Conservation (phyloP, 2,888 invertebrate species). For the Glyphotaelius pellucidus region DNA sequence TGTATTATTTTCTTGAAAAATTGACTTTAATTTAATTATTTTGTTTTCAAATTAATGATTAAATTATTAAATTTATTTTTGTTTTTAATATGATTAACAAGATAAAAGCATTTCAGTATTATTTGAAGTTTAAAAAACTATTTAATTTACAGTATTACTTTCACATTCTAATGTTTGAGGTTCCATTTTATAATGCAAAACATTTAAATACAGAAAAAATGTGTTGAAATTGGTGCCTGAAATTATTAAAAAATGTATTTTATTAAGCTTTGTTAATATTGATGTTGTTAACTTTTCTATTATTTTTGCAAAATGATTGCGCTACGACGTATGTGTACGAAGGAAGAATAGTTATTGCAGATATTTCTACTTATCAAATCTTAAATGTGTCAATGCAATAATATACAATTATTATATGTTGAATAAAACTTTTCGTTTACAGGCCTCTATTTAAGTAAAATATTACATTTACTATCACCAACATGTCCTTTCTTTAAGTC, state of each 20-base stretch:
- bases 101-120: constrained; percentile 40
- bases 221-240: constrained; percentile 34
- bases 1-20: neutral
- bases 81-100: constrained; percentile 7
- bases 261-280: constrained; percentile 11
- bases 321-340: constrained; percentile 10
- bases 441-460: constrained; percentile 24
- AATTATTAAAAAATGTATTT: constrained; percentile 25
- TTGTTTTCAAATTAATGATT: neutral
- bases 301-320: constrained; percentile 33
- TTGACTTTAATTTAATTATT: neutral
- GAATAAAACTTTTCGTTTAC: constrained; percentile 5
- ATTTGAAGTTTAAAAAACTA: constrained; percentile 11
- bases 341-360: constrained; percentile 7
- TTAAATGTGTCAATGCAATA: constrained; percentile 41
- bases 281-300: constrained; percentile 18
- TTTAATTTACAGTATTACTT: constrained; percentile 37
- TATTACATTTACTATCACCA: neutral
- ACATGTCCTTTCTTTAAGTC: constrained; percentile 14
- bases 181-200: neutral
- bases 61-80: constrained; percentile 17
- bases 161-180: constrained; percentile 23
- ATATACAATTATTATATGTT: constrained; percentile 20
- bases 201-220: constrained; percentile 13
- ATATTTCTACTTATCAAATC: constrained; percentile 35